Base-by-base conservation (phyloP, 2,797 vertebrate species). In the Myotis findleyi region DNA sequence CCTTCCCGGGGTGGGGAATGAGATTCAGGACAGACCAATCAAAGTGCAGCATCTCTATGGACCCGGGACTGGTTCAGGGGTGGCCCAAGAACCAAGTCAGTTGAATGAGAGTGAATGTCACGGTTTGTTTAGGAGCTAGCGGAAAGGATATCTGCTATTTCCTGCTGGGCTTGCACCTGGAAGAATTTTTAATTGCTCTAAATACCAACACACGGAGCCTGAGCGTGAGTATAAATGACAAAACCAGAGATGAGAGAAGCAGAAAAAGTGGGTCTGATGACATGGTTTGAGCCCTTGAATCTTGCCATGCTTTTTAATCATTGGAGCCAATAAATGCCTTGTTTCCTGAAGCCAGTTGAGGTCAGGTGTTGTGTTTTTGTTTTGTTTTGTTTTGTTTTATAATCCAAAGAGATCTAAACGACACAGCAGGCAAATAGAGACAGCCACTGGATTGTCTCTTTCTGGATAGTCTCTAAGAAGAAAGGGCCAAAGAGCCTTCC, bases 391-490 rank as follows among this genome's bases (percentile, higher is more conserved):
- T 73, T 64, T 30, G 12, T 21, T 81, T 69, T 49, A 76, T 8
- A 41, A 84, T 55, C 36, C n/a, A 49, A 79, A 94, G 59, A 66
- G 66, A 88, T 71, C 81, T 94, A 94, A 83, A 91, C 72, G 33
- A 41, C n/a, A 93, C 1, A 95, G 27, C 21, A 93, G 87, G 44
- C 88, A 87, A 94, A 87, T 3, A 85, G 82, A 87, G 38, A 75
- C 3, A 87, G 49, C 62, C 64, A 72, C 14, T 16, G 2, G 51
- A 84, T 57, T 86, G n/a, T 20, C 13, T 93, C 76, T 88, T 93
- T 93, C 69, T 91, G 23, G 76, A 89, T 16, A 82, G 51, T 94
- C 75, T 88, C 68, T 51, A 79, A 59, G 68, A 75, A 80, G 51
- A 69, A 17, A 73, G 55, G 53, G 16, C 62, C 93, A 92, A 92